phyloP scores from a whole-genome alignment of 2,888 invertebrate genomes.

The Terebella lapidaria region DNA sequence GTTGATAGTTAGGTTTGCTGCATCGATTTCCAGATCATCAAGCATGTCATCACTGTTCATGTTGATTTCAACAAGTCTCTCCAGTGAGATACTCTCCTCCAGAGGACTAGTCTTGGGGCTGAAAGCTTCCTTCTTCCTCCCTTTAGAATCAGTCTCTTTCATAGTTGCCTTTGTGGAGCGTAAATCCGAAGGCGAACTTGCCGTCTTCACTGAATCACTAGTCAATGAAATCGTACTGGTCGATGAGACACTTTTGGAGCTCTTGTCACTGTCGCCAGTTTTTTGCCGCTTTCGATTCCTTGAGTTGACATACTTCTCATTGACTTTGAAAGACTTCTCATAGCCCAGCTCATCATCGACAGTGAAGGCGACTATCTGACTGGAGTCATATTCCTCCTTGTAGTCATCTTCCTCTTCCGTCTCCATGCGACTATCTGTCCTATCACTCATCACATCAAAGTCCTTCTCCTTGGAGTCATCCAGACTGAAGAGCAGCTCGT shows the following conservation, averaged over 20 bases:
- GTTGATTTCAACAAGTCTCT: conserved; percentile 8
- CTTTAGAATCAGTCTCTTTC: no score
- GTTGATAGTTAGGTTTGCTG: not conserved
- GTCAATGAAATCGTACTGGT: no score
- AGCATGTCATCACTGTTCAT: not conserved
- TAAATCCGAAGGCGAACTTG: no score
- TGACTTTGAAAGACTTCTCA: conserved; percentile 8
- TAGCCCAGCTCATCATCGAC: not conserved
- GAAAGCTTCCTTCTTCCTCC: no score
- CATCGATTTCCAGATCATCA: not conserved
- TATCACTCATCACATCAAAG: not conserved
- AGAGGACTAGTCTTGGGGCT: not conserved
- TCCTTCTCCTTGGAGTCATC: not conserved
- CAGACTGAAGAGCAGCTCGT: conserved; percentile 11
- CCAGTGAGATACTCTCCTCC: conserved; percentile 15
- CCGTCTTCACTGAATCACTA: no score
- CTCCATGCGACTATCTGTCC: not conserved
- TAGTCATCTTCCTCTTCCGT: conserved; percentile 1
- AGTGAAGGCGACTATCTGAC: conserved; percentile 2
- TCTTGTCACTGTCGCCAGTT: not conserved
- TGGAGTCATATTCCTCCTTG: not conserved
- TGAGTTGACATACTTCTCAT: conserved; percentile 18
- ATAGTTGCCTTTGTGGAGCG: no score
- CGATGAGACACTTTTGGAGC: no score
- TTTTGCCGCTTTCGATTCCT: conserved; percentile 12